Evolutionary conservation across 2,113 vertebrate genomes (phyloP).

Genomic region (Actenoides hombroni): DNA sequence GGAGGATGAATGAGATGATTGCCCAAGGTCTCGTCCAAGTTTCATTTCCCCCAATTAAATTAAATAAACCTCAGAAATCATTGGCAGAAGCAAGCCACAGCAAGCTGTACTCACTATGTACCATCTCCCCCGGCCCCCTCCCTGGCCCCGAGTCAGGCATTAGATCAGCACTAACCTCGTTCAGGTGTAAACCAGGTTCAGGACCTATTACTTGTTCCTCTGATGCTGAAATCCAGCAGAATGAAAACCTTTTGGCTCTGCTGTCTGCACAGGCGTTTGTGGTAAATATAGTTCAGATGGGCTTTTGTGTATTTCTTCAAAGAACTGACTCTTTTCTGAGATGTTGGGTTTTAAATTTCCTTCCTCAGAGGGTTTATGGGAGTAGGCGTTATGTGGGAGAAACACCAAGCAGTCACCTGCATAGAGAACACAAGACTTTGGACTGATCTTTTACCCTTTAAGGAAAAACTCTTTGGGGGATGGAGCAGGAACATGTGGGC

Average conservation of each 20-base stretch:
- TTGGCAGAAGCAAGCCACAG: slow-evolving; percentile 1
- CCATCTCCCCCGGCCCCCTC: too few species aligned
- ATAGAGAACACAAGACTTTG: neutral
- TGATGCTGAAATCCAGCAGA: neutral
- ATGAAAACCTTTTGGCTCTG: neutral
- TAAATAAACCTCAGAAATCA: slow-evolving; percentile 51
- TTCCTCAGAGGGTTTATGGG: neutral
- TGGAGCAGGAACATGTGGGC: neutral
- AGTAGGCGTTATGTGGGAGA: neutral
- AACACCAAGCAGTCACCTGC: neutral
- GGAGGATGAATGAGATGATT: slow-evolving; percentile 40
- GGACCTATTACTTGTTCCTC: neutral
- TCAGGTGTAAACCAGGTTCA: neutral
- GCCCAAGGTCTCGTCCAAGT: slow-evolving; percentile 6
- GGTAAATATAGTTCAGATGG: neutral
- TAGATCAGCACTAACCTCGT: neutral
- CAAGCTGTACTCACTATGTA: neutral
- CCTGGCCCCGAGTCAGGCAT: neutral
- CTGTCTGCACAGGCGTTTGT: neutral
- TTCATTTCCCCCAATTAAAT: slow-evolving; percentile 58
- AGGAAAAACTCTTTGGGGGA: neutral
- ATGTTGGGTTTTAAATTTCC: neutral
- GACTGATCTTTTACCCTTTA: neutral
- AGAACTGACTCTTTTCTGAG: neutral
- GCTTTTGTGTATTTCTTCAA: neutral